phyloP scores from a whole-genome alignment of 2,888 invertebrate species.

The Lysandra coridon region DNA sequence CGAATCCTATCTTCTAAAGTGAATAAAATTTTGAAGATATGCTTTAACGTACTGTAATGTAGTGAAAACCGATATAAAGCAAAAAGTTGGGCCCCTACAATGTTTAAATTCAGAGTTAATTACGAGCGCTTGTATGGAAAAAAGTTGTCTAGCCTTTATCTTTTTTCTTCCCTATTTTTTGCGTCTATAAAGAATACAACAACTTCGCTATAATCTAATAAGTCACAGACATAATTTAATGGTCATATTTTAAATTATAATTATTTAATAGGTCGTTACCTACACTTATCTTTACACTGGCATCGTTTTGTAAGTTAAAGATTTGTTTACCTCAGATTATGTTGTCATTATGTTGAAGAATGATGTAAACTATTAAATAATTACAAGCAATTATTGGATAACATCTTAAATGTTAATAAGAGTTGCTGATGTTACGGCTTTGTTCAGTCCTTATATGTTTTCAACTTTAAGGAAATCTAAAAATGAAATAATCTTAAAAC shows the following conservation, averaged over 20 bases:
- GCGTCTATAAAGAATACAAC: background rate
- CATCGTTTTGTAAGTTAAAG: constrained; percentile 17
- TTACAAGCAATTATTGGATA: constrained; percentile 25
- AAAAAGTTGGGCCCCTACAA: background rate
- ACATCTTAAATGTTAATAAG: constrained; percentile 11
- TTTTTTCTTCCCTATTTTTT: background rate
- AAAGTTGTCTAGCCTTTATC: background rate
- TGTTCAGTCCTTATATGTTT: background rate
- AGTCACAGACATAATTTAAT: background rate
- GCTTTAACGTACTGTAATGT: background rate
- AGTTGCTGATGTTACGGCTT: background rate
- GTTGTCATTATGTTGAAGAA: constrained; percentile 25
- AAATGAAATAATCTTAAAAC: constrained; percentile 7
- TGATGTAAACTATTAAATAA: constrained; percentile 28
- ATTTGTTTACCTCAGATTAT: constrained; percentile 19
- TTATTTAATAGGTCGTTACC: background rate
- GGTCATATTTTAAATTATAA: background rate
- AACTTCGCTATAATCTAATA: background rate
- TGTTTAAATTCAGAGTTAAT: background rate
- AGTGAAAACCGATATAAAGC: background rate
- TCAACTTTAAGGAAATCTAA: background rate
- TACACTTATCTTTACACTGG: background rate
- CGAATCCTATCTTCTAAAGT: background rate
- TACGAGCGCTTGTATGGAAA: background rate
- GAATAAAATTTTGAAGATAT: background rate